Evolutionary conservation across 2,113 vertebrate genomes (phyloP).

Genomic region (Dissostichus mawsoni): DNA sequence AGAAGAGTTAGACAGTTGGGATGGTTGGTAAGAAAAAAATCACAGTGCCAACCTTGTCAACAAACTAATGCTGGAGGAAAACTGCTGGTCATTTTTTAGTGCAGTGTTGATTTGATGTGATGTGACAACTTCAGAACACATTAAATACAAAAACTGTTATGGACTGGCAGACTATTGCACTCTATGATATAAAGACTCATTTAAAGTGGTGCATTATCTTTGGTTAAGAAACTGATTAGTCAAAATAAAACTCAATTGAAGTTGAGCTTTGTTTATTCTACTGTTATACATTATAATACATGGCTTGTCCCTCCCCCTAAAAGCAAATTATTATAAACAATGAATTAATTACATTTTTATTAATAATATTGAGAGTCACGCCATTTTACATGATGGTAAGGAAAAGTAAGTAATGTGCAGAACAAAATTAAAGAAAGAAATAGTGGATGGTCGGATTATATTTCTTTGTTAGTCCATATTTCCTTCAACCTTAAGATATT

Average conservation of each 20-base stretch:
- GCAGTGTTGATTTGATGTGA: slow-evolving; percentile 5
- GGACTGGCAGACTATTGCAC: no score
- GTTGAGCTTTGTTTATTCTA: not conserved
- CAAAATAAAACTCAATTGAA: not conserved
- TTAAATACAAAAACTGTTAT: slow-evolving; percentile 3
- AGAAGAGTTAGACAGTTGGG: not conserved
- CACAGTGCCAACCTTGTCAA: not conserved
- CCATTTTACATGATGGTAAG: not conserved
- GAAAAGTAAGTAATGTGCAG: no score
- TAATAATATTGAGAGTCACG: no score
- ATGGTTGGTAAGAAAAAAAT: not conserved
- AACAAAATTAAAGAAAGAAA: no score
- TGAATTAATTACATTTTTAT: not conserved
- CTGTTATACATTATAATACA: not conserved
- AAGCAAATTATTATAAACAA: not conserved
- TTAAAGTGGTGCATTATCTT: not conserved
- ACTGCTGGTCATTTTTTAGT: not conserved
- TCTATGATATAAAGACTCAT: not conserved
- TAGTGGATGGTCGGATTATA: not conserved
- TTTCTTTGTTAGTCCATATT: not conserved
- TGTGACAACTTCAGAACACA: slow-evolving; percentile 19
- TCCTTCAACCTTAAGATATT: not conserved
- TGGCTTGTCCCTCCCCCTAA: no score
- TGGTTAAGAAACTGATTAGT: no score
- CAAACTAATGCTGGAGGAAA: not conserved